Conservation (phyloP, 2,797 vertebrate species). For the Chaetodon trifasciatus region DNA sequence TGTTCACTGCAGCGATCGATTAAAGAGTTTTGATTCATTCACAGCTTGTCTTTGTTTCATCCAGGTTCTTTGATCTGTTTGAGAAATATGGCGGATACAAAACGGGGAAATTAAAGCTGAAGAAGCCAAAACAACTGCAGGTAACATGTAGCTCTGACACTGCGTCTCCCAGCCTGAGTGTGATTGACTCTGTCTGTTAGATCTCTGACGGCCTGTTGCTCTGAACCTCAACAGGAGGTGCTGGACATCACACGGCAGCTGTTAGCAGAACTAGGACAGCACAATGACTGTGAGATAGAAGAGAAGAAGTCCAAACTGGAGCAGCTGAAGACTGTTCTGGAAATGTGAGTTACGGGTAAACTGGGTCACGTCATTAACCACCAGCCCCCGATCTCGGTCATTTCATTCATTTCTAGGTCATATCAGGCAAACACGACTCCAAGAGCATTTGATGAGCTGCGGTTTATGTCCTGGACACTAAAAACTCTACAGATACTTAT, state of each 20-base stretch:
- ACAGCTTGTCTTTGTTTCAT: background rate
- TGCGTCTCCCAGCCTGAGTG: background rate
- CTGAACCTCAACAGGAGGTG: conserved; percentile 90
- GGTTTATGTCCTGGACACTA: background rate
- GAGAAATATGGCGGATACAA: conserved; percentile 98
- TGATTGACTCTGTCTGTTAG: background rate
- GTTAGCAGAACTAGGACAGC: conserved; percentile 91
- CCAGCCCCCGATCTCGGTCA: conserved; percentile 1
- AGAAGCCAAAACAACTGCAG: conserved; percentile 98
- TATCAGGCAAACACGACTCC: background rate
- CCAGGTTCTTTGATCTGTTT: conserved; percentile 97
- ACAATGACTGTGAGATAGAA: conserved; percentile 93
- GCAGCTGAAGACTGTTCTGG: conserved; percentile 97
- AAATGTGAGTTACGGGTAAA: conserved; percentile 90
- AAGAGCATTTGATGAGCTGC: background rate
- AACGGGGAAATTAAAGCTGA: conserved; percentile 97
- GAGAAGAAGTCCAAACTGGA: conserved; percentile 97
- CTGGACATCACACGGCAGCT: conserved; percentile 96
- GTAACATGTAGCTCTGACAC: conserved; percentile 72
- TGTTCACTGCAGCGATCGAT: background rate
- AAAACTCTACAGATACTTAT: background rate
- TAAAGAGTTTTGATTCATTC: background rate
- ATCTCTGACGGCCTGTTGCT: conserved; percentile 14
- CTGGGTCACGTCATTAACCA: conserved; percentile 41
- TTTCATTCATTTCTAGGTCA: conserved; percentile 9